Base-by-base conservation (phyloP, 2,113 vertebrate species). In the Chrysemys picta region DNA sequence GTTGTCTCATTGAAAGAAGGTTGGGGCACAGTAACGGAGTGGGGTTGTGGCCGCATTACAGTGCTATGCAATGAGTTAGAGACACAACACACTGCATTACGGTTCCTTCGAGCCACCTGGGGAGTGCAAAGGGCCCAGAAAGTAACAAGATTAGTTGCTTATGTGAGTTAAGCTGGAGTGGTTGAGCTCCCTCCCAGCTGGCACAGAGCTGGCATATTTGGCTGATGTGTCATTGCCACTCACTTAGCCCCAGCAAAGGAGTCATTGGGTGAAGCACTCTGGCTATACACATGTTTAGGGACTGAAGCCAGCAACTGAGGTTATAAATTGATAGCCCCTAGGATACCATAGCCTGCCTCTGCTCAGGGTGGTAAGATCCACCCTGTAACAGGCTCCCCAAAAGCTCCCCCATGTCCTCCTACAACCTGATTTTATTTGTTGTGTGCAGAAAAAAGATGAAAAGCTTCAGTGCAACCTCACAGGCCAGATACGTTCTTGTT, bases 401-500 rank as follows among this genome's bases (percentile, higher is more conserved):
- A 89, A 93, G 29, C 11, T 92, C 83, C 75, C 17, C 79, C 2
- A 50, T 4, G 1, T 83, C 38, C 1, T 87, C 11, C 9, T 29
- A 45, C 0, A 81, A 14, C 22, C 80, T 95, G 13, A 52, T 88
- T 17, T 86, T 89, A 17, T 31, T 72, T 35, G 35, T 19, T 27
- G 50, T 8, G 53, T 53, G 47, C 87, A 69, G 12, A n/a, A 91
- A 93, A 86, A 9, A 45, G 2, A 11, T 5, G 89, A 45, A 19
- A 49, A 52, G 72, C 12, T 42, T 76, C 72, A 88, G 42, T 8
- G 80, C 82, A 87, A 4, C 49, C 75, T 72, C 49, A 11, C 45
- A 90, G 27, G 88, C 56, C 2, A 50, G 21, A 45, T 13, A 83
- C 54, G 56, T 29, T 35, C 0, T 0, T 38, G 3, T 7, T 76